Percentiles rank a stretch among this genome's conserved stretches.
Evolutionary conservation across 2,888 invertebrate genomes (phyloP).

Genomic region (Rhodophaea formosa): DNA sequence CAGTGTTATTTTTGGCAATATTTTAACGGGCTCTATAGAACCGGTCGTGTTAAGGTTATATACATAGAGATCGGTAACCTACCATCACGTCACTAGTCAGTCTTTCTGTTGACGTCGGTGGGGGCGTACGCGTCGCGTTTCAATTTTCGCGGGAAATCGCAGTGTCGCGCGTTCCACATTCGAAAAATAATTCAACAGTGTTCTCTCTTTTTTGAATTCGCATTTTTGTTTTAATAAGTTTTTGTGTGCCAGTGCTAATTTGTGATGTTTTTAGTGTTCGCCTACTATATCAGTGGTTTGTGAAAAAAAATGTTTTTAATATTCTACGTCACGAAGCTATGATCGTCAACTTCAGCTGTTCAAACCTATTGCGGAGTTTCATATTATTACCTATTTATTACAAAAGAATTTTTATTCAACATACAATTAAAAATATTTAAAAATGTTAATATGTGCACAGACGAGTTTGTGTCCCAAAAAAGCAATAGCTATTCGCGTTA

Average conservation of each 20-base stretch:
- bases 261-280: constrained; percentile 28
- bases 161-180: constrained; percentile 25
- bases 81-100: constrained; percentile 40
- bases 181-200: constrained; percentile 14
- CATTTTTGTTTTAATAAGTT: constrained; percentile 18
- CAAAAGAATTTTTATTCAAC: constrained; percentile 46
- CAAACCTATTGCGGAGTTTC: constrained; percentile 50
- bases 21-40: constrained; percentile 45
- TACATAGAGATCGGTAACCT: constrained; percentile 31
- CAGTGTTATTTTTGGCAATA: constrained; percentile 50
- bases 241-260: constrained; percentile 22
- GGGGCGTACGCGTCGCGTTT: constrained; percentile 47
- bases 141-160: constrained; percentile 58
- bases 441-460: not conserved
- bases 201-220: constrained; percentile 10
- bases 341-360: constrained; percentile 54
- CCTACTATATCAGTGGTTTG: constrained; percentile 17
- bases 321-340: constrained; percentile 39
- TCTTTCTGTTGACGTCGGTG: constrained; percentile 37
- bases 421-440: constrained; percentile 41
- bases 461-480: constrained; percentile 3
- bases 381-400: constrained; percentile 41
- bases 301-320: constrained; percentile 26
- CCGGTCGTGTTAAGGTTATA: constrained; percentile 56
- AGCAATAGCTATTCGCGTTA: constrained; percentile 2